These are phyloP conservation scores for Xiphorhynchus erythropygius DNA, from an alignment of 2,797 vertebrate genomes.

Conservation along the genomic window DNA sequence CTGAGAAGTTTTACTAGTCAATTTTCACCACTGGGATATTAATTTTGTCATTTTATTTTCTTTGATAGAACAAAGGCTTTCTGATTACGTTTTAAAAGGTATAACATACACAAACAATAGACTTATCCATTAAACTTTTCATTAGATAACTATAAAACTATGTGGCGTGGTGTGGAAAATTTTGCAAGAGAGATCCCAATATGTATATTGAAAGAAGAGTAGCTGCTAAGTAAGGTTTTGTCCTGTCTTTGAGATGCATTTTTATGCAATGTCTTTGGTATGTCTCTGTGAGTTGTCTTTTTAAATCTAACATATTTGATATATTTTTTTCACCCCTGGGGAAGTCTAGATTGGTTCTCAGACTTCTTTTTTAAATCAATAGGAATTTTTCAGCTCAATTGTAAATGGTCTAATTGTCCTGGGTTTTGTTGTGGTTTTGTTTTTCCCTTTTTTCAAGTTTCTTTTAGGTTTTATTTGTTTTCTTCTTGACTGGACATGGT, in stretches of 20 bases:
- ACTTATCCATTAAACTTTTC: neutral
- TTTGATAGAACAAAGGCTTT: neutral
- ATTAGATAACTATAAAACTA: neutral
- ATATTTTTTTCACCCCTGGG: neutral
- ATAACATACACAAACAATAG: neutral
- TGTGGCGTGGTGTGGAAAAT: neutral
- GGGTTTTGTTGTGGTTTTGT: neutral
- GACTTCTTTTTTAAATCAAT: neutral
- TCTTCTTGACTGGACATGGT: neutral
- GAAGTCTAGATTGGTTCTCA: neutral
- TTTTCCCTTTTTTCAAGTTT: neutral
- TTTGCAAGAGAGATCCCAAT: neutral
- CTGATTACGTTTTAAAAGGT: neutral
- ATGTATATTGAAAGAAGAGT: neutral
- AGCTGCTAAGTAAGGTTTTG: neutral
- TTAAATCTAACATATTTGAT: neutral
- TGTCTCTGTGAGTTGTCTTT: neutral
- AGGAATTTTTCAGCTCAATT: neutral
- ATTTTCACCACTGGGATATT: neutral
- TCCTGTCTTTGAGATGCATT: neutral
- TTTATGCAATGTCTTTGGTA: neutral
- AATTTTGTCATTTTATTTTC: neutral
- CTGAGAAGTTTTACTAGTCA: neutral
- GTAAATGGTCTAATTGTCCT: neutral
- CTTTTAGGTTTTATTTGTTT: neutral